Evolutionary conservation across 2,797 vertebrate genomes (phyloP), one percentile per base, ranked within the genome.

Genomic region (Sitta carolinensis): DNA sequence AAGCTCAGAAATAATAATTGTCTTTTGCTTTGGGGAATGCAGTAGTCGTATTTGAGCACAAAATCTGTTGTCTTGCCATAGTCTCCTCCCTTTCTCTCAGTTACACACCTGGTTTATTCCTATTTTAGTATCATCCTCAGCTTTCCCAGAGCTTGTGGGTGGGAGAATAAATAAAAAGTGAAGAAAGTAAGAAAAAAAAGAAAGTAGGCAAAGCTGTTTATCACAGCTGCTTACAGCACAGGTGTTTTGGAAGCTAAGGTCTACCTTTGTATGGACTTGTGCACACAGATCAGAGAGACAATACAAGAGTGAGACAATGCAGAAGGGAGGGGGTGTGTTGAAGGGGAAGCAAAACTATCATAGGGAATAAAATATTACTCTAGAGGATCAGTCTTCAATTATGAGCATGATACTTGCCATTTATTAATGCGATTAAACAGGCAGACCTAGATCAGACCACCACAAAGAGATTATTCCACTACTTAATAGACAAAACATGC

Each of bases 381-480:
- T 43, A 57, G 84, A 94, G 75, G 68, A 93, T 92, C 50, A 92
- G 72, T 64, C 75, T 91, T 93, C 72, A 89, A 64, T 91, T 91
- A 95, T 51, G 58, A 92, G 54, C 82, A 91, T 52, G 74, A 89
- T 84, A 80, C 47, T 77, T 91, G 61, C 82, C 68, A 91, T 87
- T 92, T 93, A 96, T 93, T 94, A 93, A 68, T 2, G 16, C 58
- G 87, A 93, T 94, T 96, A 89, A 94, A 94, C 61, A 80, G 68
- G 68, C 52, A 96, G 89, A 70, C 57, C 47, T 51, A 93, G 87
- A 87, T 87, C 88, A 89, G 61, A 83, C 57, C 0, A 5, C 64
- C 61, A 91, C 78, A 89, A 91, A 89, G 82, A 92, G 57, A 87
- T 74, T 92, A 83, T 87, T 89, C 42, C 51, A 40, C 52, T 91